Conservation (phyloP, 2,113 vertebrate genomes). For the Percopsis transmontana region DNA sequence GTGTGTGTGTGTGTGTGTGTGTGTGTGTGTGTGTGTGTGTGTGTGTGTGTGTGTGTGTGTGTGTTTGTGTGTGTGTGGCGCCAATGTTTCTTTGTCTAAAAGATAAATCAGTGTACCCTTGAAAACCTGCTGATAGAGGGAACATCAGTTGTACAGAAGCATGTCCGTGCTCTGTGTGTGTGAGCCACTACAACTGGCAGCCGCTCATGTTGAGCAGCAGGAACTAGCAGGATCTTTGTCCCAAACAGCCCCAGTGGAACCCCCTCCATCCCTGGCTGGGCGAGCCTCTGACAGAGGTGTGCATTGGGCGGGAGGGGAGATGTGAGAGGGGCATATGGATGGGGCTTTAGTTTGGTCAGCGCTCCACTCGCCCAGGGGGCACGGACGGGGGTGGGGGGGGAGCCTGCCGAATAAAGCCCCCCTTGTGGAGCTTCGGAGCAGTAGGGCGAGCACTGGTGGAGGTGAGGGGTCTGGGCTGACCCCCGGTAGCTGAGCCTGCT, state of each 20-base stretch:
- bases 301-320: slow-evolving; percentile 49
- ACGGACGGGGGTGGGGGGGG: slow-evolving; percentile 51
- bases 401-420: slow-evolving; percentile 74
- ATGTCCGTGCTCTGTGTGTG: too few relatives aligned
- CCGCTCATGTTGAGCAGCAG: too few relatives aligned
- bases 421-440: slow-evolving; percentile 48
- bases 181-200: too few relatives aligned
- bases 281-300: slow-evolving; percentile 55
- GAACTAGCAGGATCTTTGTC: slow-evolving; percentile 47
- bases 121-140: too few relatives aligned
- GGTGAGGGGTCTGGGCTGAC: slow-evolving; percentile 41
- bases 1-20: slow-evolving; percentile 14
- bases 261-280: slow-evolving; percentile 3
- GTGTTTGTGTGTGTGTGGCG: not conserved
- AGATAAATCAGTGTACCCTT: too few relatives aligned
- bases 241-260: not conserved
- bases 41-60: slow-evolving; percentile 3
- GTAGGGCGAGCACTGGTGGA: not conserved
- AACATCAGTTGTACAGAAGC: too few relatives aligned
- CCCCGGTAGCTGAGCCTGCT: slow-evolving; percentile 59
- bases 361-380: slow-evolving; percentile 73
- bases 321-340: slow-evolving; percentile 73
- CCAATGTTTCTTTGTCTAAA: too few relatives aligned
- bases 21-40: slow-evolving; percentile 31
- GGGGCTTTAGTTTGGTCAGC: slow-evolving; percentile 71